Percentiles rank a stretch among this genome's conserved stretches.
Evolutionary conservation across 1,140 invertebrate genomes (phyloP).

Genomic region (Mamestra configurata): DNA sequence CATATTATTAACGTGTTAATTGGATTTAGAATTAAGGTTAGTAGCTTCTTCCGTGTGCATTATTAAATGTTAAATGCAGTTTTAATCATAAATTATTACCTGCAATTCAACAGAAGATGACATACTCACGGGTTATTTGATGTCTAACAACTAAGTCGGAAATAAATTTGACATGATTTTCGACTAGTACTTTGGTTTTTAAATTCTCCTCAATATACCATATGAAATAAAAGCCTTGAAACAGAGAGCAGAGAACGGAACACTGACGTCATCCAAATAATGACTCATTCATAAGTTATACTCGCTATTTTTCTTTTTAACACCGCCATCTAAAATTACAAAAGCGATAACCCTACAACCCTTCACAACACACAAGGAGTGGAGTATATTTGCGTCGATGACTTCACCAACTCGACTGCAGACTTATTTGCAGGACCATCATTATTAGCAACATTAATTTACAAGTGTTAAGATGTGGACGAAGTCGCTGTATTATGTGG

Average conservation of each 20-base stretch:
- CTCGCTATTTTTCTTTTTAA: constrained; percentile 22
- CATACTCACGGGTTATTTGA: too few relatives aligned
- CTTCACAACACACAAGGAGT: constrained; percentile 39
- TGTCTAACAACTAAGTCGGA: too few relatives aligned
- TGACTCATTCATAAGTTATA: neutral
- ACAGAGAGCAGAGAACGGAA: neutral
- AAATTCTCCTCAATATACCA: too few relatives aligned
- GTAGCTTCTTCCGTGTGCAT: neutral
- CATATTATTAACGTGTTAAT: constrained; percentile 15
- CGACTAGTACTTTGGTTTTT: too few relatives aligned
- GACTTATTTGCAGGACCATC: constrained; percentile 44
- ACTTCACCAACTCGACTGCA: constrained; percentile 66
- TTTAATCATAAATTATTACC: neutral
- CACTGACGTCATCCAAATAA: neutral
- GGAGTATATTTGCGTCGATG: constrained; percentile 74
- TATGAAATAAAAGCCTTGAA: neutral
- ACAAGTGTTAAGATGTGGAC: constrained; percentile 17
- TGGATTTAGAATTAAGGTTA: constrained; percentile 9
- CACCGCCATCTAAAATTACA: constrained; percentile 15
- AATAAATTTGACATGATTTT: too few relatives aligned
- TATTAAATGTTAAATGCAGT: neutral
- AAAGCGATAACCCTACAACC: constrained; percentile 59
- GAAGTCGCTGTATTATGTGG: constrained; percentile 4
- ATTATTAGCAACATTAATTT: constrained; percentile 44
- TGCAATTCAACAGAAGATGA: neutral